Evolutionary conservation across 2,797 vertebrate genomes (phyloP).

Genomic region (Pseudopleuronectes americanus): DNA sequence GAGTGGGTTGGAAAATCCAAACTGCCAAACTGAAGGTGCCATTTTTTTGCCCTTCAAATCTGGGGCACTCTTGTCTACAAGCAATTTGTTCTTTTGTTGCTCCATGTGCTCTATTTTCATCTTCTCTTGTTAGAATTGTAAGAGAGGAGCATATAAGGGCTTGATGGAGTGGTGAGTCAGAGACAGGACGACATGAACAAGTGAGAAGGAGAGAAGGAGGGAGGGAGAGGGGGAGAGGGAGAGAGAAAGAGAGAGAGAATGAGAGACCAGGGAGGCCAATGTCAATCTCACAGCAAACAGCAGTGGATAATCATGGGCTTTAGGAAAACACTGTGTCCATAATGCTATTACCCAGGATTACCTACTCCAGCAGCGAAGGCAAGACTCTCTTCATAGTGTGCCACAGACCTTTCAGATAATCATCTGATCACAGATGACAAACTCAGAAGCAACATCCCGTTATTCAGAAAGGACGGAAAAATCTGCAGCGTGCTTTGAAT

Average conservation of each 20-base stretch:
- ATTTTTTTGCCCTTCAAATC: constrained; percentile 74
- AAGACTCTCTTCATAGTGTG: constrained; percentile 81
- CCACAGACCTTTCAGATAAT: constrained; percentile 84
- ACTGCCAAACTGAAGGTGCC: constrained; percentile 61
- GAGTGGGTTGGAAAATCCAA: constrained; percentile 55
- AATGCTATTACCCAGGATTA: constrained; percentile 85
- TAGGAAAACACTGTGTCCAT: constrained; percentile 85
- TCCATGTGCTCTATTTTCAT: constrained; percentile 78
- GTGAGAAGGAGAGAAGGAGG: constrained; percentile 63
- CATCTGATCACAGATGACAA: constrained; percentile 84
- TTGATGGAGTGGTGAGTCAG: constrained; percentile 76
- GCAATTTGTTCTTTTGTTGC: constrained; percentile 78
- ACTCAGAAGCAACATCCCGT: constrained; percentile 80
- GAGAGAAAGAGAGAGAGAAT: constrained; percentile 39
- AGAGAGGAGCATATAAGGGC: constrained; percentile 65
- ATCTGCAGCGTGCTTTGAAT: constrained; percentile 71
- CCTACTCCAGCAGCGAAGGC: constrained; percentile 82
- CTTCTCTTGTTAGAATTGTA: constrained; percentile 64
- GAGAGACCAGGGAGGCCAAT: constrained; percentile 74
- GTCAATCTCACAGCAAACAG: constrained; percentile 83
- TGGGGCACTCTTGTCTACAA: constrained; percentile 75
- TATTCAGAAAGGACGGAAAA: constrained; percentile 64
- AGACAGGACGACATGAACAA: constrained; percentile 71
- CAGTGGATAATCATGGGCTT: constrained; percentile 84
- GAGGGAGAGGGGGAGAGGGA: constrained; percentile 11